Evolutionary conservation across 2,797 vertebrate species (phyloP).

Genomic region (Odontamblyopus rebecca): DNA sequence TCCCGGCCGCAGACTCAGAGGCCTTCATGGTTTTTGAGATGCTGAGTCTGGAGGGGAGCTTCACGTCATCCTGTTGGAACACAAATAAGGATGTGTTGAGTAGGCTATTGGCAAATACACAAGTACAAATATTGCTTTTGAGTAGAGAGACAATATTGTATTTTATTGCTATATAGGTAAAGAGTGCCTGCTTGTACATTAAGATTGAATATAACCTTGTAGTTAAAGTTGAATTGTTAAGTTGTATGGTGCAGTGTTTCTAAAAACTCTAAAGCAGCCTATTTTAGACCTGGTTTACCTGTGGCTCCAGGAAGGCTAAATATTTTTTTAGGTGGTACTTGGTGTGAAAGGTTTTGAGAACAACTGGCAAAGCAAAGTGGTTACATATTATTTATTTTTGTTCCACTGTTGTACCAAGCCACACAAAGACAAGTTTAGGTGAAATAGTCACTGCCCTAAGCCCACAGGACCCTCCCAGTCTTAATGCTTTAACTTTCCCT

Average conservation of each 20-base stretch:
- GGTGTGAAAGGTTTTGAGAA: background rate
- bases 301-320: background rate
- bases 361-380: background rate
- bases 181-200: background rate
- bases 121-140: background rate
- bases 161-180: background rate
- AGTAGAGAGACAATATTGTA: background rate
- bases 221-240: background rate
- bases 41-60: constrained; percentile 88
- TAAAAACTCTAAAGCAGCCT: no score
- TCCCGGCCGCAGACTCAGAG: constrained; percentile 81
- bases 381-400: background rate
- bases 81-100: background rate
- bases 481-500: constrained; percentile 27
- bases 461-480: constrained; percentile 8
- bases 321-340: background rate
- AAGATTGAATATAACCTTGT: background rate
- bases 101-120: constrained; percentile 1
- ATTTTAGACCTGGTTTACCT: background rate
- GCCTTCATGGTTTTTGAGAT: constrained; percentile 91
- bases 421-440: background rate
- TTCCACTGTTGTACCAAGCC: background rate
- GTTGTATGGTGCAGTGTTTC: background rate
- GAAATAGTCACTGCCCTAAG: background rate
- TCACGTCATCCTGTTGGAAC: constrained; percentile 88